Base-by-base conservation (phyloP, 2,888 invertebrate species). In the Noctua janthina region DNA sequence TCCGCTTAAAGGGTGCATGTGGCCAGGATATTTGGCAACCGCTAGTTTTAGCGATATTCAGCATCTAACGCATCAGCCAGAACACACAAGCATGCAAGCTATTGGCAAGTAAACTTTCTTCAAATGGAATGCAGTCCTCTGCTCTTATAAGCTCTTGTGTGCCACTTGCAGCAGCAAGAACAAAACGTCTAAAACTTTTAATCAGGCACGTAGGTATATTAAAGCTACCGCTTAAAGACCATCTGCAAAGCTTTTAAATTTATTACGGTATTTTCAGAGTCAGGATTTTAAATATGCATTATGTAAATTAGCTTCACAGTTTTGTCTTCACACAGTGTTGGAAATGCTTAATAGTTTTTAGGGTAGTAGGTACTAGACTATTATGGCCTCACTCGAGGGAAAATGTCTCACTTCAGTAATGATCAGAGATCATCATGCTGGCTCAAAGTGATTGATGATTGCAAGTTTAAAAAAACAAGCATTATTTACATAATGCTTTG, bases 81-180 rank as follows among this genome's bases (percentile, higher is more conserved):
- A 78, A 76, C 64, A 56, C 73, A 76, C 73, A 76, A 81, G 83
- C 66, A 81, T 79, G 74, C 69, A 11, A 73, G 78, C 76, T 84
- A 87, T 84, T 83, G 88, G 80, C 83, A 90, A 81, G 74, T 46
- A 81, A 90, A 87, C 56, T 88, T 88, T 82, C 84, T 74, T 81
- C 72, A 82, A 83, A 84, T 79, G 76, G 83, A 81, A 88, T 89
- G 79, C 78, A 86, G 83, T 78, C 85, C 75, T 67, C 29, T 62
- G 68, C 68, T 72, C 29, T 49, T 68, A 62, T 71, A 49, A 73
- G 74, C 62, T 80, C 70, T 77, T 76, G 79, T 78, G 79, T 82
- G 81, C 74, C 78, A 79, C 56, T 76, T 80, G 75, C 77, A 43
- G 70, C 29, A 68, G 46, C 35, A 62, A 43, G 76, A 77, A 84